Base-by-base conservation (phyloP, 1,140 invertebrate species). In the Sycobia sp. region DNA sequence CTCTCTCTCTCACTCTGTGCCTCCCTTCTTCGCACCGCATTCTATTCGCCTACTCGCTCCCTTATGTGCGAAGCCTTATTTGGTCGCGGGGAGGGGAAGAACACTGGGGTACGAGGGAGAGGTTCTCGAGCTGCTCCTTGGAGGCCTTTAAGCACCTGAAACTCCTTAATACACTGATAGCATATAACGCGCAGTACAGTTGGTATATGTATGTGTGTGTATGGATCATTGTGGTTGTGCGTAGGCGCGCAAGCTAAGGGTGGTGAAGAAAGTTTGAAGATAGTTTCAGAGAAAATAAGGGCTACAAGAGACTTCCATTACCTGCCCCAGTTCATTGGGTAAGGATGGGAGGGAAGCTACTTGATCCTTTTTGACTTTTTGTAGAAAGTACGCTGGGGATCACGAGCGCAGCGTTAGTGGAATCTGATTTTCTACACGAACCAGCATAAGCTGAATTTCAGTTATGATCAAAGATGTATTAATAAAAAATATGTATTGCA, bases 281-380 rank as follows among this genome's bases (percentile, higher is more conserved):
- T 55, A 62, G 63, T 68, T 61, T 43, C 20, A 25, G 43, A 59
- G 64, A 46, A 68, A 70, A 61, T 67, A 67, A 69, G 65, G 44
- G 67, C 49, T 70, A 62, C 67, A 72, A 68, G 67, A 69, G 69
- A 69, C 69, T 72, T 67, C 64, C 67, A 72, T 72, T 71, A 70
- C 55, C 65, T 69, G 60, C 39, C 58, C 59, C 56, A 68, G 53
- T 62, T 61, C 53, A 22, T 43, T 50, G 16, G 50, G 34, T 39
- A 38, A 13, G 50, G 3, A 29, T 5, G 4, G 27, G 29, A n/a
- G 41, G 46, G 27, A 34, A 34, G 10, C 11, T 8, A 13, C 10
- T 29, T 59, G 44, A 39, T 59, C 43, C 41, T 59, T 36, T 16
- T 13, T 18, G 1, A 1, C 41, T 1, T 47, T 49, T 38, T 38